Evolutionary conservation across 1,140 invertebrate genomes (phyloP).

Genomic region (Diabrotica undecimpunctata): DNA sequence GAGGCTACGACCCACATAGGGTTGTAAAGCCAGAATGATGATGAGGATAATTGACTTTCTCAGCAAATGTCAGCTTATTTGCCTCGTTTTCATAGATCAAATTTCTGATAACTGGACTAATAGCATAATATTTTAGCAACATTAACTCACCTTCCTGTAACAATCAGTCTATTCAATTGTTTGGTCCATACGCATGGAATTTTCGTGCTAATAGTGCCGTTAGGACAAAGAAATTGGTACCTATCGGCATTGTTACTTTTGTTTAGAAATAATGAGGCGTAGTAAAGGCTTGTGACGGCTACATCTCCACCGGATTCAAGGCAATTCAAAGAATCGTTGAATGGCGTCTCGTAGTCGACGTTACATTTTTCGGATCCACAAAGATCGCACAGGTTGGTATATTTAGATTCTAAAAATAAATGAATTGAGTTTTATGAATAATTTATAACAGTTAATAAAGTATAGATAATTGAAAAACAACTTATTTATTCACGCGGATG

Average conservation of each 20-base stretch:
- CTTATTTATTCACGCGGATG: too few relatives aligned
- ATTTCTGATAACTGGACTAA: too few relatives aligned
- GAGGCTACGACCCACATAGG: too few relatives aligned
- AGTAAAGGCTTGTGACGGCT: constrained; percentile 51
- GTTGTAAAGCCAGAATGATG: too few relatives aligned
- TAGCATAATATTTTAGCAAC: too few relatives aligned
- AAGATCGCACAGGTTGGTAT: constrained; percentile 51
- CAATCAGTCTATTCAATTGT: constrained; percentile 56
- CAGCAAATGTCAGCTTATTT: too few relatives aligned
- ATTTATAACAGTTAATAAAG: too few relatives aligned
- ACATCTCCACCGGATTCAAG: constrained; percentile 52
- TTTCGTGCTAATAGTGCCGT: constrained; percentile 51
- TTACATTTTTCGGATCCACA: constrained; percentile 45
- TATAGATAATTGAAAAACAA: too few relatives aligned
- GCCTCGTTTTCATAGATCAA: too few relatives aligned
- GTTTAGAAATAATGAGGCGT: constrained; percentile 39
- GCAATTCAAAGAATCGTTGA: constrained; percentile 51
- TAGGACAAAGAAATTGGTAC: constrained; percentile 57
- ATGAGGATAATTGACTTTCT: too few relatives aligned
- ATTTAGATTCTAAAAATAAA: constrained; percentile 49
- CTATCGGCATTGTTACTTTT: constrained; percentile 20
- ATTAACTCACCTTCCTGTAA: constrained; percentile 52
- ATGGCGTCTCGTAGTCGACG: constrained; percentile 24
- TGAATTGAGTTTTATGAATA: constrained; percentile 9
- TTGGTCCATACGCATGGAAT: constrained; percentile 57